These are phyloP conservation scores for Lasioglossum leucozonium DNA, from an alignment of 2,888 invertebrate genomes.

Conservation along the genomic window DNA sequence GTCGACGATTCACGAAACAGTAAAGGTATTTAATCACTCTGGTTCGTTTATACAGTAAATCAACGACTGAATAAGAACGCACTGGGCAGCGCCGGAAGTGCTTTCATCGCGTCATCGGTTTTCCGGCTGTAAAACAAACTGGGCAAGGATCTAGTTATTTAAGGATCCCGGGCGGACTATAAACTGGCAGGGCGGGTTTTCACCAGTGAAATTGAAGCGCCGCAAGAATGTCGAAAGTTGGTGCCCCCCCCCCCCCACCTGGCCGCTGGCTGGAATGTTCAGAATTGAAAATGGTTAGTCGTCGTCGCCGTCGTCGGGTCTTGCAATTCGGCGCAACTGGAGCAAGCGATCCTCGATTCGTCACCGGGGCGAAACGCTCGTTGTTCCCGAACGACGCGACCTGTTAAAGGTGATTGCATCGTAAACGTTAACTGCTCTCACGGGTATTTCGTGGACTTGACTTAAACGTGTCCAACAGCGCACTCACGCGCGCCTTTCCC, in stretches of 20 bases:
- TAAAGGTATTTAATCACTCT: neutral
- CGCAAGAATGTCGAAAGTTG: neutral
- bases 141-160: neutral
- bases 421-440: constrained; percentile 75
- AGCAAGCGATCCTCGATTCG: constrained; percentile 29
- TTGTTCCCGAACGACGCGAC: constrained; percentile 41
- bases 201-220: neutral
- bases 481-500: neutral
- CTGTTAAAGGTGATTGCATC: constrained; percentile 76
- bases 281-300: constrained; percentile 16
- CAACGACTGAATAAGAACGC: neutral
- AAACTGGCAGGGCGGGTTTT: neutral
- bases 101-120: neutral
- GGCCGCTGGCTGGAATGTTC: neutral
- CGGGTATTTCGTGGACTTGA: constrained; percentile 69
- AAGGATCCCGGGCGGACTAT: neutral
- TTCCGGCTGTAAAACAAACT: neutral
- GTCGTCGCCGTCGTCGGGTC: neutral
- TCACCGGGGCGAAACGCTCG: constrained; percentile 26
- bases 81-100: neutral
- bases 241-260: neutral
- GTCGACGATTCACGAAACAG: neutral
- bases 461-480: constrained; percentile 72
- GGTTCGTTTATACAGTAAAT: neutral
- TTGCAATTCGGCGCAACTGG: neutral